phyloP scores from a whole-genome alignment of 2,888 invertebrate genomes.

The Argyresthia albistria region DNA sequence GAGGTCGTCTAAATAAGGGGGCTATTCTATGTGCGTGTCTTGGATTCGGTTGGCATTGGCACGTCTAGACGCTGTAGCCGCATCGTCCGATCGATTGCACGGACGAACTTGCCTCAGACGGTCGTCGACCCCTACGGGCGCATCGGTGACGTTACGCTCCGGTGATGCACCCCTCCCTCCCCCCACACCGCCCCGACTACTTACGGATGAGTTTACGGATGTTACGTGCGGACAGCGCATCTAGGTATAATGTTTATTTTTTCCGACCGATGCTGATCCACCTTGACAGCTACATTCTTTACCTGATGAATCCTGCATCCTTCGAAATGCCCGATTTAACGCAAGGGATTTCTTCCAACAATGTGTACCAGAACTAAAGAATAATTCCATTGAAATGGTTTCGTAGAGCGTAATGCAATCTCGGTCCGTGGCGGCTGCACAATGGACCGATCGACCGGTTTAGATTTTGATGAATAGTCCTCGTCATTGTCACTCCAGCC shows the following conservation, averaged over 20 bases:
- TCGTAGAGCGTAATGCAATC: slow-evolving; percentile 24
- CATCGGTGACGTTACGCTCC: slow-evolving; percentile 71
- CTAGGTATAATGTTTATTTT: slow-evolving; percentile 15
- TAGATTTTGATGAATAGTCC: slow-evolving; percentile 31
- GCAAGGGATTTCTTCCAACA: not conserved
- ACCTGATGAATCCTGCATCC: too few relatives aligned
- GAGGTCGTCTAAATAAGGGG: slow-evolving; percentile 69
- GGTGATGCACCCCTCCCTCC: slow-evolving; percentile 56
- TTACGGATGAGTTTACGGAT: slow-evolving; percentile 31
- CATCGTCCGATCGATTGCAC: slow-evolving; percentile 69
- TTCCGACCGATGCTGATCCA: slow-evolving; percentile 27
- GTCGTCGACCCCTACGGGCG: slow-evolving; percentile 63
- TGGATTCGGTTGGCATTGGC: slow-evolving; percentile 48
- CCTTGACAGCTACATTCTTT: slow-evolving; percentile 18
- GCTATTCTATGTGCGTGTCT: slow-evolving; percentile 23
- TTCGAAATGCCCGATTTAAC: too few relatives aligned
- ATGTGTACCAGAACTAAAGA: slow-evolving; percentile 3
- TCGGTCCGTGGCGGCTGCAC: slow-evolving; percentile 24
- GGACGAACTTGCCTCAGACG: slow-evolving; percentile 54
- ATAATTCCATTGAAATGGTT: not conserved
- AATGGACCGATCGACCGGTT: slow-evolving; percentile 31
- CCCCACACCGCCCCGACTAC: not conserved
- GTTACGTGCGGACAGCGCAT: slow-evolving; percentile 24
- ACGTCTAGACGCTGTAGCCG: slow-evolving; percentile 63
- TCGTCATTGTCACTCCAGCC: slow-evolving; percentile 15